Evolutionary conservation across 2,113 vertebrate genomes (phyloP), one percentile per base, ranked within the genome.

Genomic region (Vanacampus margaritifer): DNA sequence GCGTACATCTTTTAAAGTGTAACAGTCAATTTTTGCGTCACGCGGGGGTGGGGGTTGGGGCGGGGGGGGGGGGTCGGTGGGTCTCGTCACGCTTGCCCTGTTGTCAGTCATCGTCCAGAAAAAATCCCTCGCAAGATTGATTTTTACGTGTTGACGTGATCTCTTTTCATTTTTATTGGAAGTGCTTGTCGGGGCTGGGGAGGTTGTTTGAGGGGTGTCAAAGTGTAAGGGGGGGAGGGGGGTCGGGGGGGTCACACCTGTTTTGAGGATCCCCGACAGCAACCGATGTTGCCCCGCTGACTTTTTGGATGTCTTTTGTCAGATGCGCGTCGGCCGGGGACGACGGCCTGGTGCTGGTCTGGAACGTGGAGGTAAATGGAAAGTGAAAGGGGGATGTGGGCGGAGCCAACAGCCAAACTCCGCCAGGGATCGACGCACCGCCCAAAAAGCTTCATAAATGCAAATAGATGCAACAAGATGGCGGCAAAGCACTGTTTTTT

Each of bases 241-340:
- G n/a, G n/a, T n/a, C n/a, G n/a, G 82, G 77, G 82, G 79, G 88
- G 86, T 90, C 89, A 87, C 86, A 74, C 72, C 74, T 80, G 14
- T 80, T 81, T 64, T 71, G 51, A 54, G 71, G 65, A 57, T 73
- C 73, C 65, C 65, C 50, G 62, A 63, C 45, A 48, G 78, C 78
- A 84, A 87, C 80, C 61, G 59, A 80, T 63, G 68, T 66, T 69
- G 75, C 68, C 67, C 66, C 67, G 65, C 67, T 61, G 61, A 76
- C 72, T 65, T 59, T 69, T 67, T 61, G 0, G 0, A 13, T 3
- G 39, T 62, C 19, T 71, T 35, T 48, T 72, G 57, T 65, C 85
- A 99, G 96, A 79, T 98, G 95, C 92, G 96, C 94, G 26, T 99
- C 97, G 59, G 95, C 96, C 21, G 95, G 96, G 36, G 97, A 99